Conservation (phyloP, 1,140 invertebrate genomes). For the Macrobrachium rosenbergii region DNA sequence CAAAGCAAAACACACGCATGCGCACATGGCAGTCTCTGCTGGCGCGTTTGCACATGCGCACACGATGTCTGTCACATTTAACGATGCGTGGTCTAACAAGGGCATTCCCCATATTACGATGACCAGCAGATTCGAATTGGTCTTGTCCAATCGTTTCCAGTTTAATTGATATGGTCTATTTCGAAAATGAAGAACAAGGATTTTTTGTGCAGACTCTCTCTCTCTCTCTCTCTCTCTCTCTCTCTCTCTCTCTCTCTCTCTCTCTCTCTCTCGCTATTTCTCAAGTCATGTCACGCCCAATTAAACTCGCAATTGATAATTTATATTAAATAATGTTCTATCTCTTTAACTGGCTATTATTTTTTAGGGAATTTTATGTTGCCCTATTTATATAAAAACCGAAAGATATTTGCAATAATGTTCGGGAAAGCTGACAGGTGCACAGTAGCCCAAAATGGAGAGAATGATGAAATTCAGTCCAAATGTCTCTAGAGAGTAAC, state of each 20-base stretch:
- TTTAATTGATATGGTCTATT: background rate
- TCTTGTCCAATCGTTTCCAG: background rate
- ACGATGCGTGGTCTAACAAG: no score
- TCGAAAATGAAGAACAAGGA: background rate
- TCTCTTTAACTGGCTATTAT: background rate
- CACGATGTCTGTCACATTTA: no score
- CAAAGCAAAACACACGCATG: no score
- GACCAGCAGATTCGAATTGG: background rate
- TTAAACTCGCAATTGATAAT: background rate
- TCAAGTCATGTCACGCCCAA: background rate
- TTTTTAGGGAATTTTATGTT: background rate
- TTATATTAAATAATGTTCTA: background rate
- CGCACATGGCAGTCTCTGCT: no score
- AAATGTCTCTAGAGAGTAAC: no score
- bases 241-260: constrained; percentile 14
- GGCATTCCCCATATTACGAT: no score
- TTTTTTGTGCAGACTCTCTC: background rate
- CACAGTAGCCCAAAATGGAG: no score
- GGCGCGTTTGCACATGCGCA: no score
- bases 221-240: constrained; percentile 12
- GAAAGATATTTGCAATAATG: no score
- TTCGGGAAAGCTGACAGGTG: no score
- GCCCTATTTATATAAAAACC: no score
- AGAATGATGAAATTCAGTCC: no score
- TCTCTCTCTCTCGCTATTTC: background rate